Conservation (phyloP, 2,888 invertebrate species). For the Lycaena phlaeas region DNA sequence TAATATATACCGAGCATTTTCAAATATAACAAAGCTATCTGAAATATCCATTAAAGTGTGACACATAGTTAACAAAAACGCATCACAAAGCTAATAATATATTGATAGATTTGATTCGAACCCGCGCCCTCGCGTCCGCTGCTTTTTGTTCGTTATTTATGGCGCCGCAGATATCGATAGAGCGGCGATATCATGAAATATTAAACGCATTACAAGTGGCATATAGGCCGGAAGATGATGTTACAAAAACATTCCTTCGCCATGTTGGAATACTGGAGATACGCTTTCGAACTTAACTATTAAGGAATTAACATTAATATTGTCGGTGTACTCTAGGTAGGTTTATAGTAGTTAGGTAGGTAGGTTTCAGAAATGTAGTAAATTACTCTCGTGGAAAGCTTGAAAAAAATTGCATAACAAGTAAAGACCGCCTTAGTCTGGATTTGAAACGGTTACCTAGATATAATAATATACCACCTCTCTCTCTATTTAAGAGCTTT, state of each 20-base stretch:
- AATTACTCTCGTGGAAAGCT: too few species aligned
- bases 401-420: too few species aligned
- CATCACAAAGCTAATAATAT: slow-evolving; percentile 57
- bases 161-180: slow-evolving; percentile 59
- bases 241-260: slow-evolving; percentile 57
- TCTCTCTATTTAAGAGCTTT: too few species aligned
- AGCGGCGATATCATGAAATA: slow-evolving; percentile 68
- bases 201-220: slow-evolving; percentile 72
- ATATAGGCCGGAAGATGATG: slow-evolving; percentile 66
- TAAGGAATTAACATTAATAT: too few species aligned
- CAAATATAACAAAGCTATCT: not conserved
- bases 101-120: slow-evolving; percentile 64
- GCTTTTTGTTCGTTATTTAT: slow-evolving; percentile 67
- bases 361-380: too few species aligned
- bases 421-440: too few species aligned
- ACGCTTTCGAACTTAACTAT: too few species aligned
- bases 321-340: too few species aligned
- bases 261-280: slow-evolving; percentile 30
- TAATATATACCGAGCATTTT: too few species aligned
- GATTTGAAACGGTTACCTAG: too few species aligned
- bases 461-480: too few species aligned
- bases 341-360: too few species aligned
- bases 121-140: slow-evolving; percentile 36
- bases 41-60: not conserved
- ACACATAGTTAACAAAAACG: slow-evolving; percentile 24